Conservation (phyloP, 2,113 vertebrate genomes). For the Deroptyus accipitrinus region DNA sequence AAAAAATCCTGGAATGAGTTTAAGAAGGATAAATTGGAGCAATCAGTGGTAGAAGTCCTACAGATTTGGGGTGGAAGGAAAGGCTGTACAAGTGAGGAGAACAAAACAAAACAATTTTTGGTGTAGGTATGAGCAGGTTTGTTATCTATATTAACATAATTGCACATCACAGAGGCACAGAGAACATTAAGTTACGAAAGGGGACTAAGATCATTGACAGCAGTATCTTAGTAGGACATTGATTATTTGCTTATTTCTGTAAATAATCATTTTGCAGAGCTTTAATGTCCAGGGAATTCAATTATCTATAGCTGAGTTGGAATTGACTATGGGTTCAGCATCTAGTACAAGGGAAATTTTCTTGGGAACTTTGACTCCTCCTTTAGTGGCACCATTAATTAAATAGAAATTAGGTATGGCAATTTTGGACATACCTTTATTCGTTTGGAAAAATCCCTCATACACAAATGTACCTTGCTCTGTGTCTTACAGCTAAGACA, state of each 20-base stretch:
- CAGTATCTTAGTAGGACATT: neutral
- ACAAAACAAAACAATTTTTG: neutral
- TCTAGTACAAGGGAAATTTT: neutral
- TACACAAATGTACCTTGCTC: neutral
- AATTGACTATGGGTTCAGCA: neutral
- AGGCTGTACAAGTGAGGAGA: neutral
- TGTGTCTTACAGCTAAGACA: neutral
- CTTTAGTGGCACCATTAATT: neutral
- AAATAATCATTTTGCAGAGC: neutral
- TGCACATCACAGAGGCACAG: neutral
- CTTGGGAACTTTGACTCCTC: neutral
- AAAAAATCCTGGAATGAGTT: neutral
- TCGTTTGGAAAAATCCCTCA: neutral
- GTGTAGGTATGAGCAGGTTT: rapidly evolving
- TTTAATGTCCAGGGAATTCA: neutral
- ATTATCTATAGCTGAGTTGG: neutral
- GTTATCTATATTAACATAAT: neutral
- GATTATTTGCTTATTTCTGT: neutral
- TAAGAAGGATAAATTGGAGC: neutral
- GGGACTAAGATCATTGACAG: neutral
- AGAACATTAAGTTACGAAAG: neutral
- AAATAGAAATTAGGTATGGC: neutral
- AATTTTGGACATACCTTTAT: neutral
- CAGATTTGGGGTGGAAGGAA: neutral
- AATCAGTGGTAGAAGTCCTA: neutral